A percentile compares a stretch with the other conserved stretches of the same genome.
phyloP scores from a whole-genome alignment of 2,888 invertebrate species.

The Panzeria rudis region DNA sequence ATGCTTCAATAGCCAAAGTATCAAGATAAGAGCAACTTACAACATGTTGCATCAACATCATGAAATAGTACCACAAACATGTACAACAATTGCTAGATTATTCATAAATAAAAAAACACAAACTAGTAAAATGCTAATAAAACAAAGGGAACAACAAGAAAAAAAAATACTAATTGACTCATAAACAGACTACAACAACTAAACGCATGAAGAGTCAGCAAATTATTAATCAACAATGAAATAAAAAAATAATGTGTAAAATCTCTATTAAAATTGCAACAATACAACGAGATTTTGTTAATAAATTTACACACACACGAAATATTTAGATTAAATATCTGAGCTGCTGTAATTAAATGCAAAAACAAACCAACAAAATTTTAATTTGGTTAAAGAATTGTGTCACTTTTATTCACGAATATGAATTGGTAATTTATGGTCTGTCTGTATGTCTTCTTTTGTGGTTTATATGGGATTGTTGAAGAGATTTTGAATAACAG shows the following conservation, averaged over 20 bases:
- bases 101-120: slow-evolving; percentile 12
- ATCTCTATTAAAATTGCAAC: slow-evolving; percentile 20
- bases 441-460: background rate
- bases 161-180: slow-evolving; percentile 48
- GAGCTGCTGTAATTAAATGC: slow-evolving; percentile 51
- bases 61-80: slow-evolving; percentile 30
- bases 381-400: slow-evolving; percentile 40
- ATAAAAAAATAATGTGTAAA: slow-evolving; percentile 11
- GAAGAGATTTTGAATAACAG: background rate
- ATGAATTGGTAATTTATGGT: slow-evolving; percentile 13
- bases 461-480: background rate
- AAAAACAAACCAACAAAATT: slow-evolving; percentile 19
- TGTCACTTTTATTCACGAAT: slow-evolving; percentile 49
- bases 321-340: slow-evolving; percentile 25
- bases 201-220: slow-evolving; percentile 64
- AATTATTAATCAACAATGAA: slow-evolving; percentile 49
- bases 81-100: slow-evolving; percentile 14
- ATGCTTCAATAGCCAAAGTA: slow-evolving; percentile 66
- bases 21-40: slow-evolving; percentile 60
- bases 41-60: slow-evolving; percentile 69
- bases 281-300: background rate
- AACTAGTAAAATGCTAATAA: slow-evolving; percentile 32
- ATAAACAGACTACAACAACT: slow-evolving; percentile 46
- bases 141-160: slow-evolving; percentile 46
- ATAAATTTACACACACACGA: background rate